These are phyloP conservation scores for Microchirus variegatus DNA, from an alignment of 2,797 vertebrate genomes.

Conservation along the genomic window DNA sequence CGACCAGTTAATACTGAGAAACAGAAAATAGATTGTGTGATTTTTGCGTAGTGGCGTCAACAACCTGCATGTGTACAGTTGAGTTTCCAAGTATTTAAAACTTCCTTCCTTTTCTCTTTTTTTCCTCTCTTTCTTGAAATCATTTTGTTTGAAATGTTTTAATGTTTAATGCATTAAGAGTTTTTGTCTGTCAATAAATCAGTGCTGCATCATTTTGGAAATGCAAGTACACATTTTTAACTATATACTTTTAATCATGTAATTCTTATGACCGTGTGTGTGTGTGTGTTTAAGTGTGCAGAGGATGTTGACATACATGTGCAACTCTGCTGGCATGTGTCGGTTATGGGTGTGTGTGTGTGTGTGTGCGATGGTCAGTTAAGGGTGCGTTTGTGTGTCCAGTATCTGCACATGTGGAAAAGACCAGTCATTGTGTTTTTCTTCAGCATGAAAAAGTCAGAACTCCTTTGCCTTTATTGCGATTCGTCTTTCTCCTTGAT, in stretches of 20 bases:
- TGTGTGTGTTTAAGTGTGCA: constrained; percentile 1
- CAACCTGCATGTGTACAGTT: constrained; percentile 2
- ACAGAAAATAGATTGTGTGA: constrained; percentile 31
- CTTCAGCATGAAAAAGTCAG: neutral
- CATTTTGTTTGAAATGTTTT: neutral
- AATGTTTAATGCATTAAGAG: too few species aligned
- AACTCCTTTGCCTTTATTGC: neutral
- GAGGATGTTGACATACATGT: neutral
- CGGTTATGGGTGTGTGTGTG: constrained; percentile 60
- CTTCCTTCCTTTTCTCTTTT: neutral
- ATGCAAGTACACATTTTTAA: too few species aligned
- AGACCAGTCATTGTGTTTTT: neutral
- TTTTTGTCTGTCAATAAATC: neutral
- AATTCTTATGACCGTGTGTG: neutral
- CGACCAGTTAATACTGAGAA: constrained; percentile 30
- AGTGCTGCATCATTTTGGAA: neutral
- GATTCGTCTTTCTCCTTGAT: neutral
- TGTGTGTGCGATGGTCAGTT: constrained; percentile 51
- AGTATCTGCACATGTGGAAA: constrained; percentile 40
- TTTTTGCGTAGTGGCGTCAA: constrained; percentile 15
- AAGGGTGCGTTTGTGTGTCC: constrained; percentile 56
- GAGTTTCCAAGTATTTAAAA: constrained; percentile 30
- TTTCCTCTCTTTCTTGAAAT: too few species aligned
- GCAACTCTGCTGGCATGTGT: constrained; percentile 34
- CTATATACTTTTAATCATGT: too few species aligned